Evolutionary conservation across 2,888 invertebrate genomes (phyloP).

Genomic region (Pecten maximus): DNA sequence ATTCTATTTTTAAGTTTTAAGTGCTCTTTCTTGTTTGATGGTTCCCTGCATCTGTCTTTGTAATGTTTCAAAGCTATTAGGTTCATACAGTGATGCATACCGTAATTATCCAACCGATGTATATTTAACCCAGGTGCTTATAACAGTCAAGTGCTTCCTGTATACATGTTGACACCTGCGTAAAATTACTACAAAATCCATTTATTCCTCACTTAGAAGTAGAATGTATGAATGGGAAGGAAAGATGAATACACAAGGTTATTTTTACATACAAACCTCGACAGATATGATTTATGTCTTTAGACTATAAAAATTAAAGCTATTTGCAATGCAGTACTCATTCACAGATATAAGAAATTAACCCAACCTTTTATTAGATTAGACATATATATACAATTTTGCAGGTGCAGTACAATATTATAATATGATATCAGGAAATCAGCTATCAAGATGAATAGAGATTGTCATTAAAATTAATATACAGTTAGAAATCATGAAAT

Average conservation of each 20-base stretch:
- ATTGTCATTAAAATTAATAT: no score
- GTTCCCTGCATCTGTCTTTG: not conserved
- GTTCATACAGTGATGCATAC: not conserved
- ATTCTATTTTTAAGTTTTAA: constrained; percentile 10
- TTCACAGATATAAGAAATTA: no score
- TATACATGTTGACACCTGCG: not conserved
- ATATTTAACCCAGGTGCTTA: not conserved
- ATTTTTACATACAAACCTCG: no score
- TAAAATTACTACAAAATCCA: not conserved
- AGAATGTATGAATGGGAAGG: not conserved
- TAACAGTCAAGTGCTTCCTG: not conserved
- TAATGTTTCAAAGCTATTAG: not conserved
- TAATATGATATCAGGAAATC: no score
- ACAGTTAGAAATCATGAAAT: no score
- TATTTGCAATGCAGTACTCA: no score
- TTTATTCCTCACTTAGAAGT: not conserved
- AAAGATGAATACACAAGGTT: not conserved
- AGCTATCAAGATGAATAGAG: no score
- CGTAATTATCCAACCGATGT: not conserved
- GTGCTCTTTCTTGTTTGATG: constrained; percentile 7
- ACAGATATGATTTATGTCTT: no score
- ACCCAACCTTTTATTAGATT: no score
- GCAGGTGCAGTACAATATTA: no score
- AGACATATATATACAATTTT: no score
- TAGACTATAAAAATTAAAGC: no score